Evolutionary conservation across 2,888 invertebrate genomes (phyloP).

Genomic region (Callyntrura guangdongensis): DNA sequence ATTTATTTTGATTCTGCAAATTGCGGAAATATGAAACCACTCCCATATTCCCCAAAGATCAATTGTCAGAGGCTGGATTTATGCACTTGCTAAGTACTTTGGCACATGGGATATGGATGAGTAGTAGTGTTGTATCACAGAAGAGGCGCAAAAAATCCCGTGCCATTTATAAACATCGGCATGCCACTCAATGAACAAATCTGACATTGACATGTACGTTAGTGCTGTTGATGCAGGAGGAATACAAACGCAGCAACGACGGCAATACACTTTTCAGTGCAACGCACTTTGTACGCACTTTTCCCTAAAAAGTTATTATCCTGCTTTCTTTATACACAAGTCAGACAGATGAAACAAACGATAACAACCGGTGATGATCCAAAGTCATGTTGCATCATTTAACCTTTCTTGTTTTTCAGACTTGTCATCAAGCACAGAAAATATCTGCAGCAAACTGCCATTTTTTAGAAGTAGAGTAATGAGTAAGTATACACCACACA

Average conservation of each 20-base stretch:
- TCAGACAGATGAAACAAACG: conserved; percentile 28
- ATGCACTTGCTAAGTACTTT: conserved; percentile 56
- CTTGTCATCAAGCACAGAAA: conserved; percentile 59
- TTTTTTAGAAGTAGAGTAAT: not conserved
- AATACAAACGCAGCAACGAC: not conserved
- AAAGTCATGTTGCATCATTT: conserved; percentile 68
- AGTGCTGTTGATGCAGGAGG: not conserved
- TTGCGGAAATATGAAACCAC: conserved; percentile 65
- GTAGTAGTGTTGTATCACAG: not conserved
- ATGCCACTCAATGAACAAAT: conserved; percentile 59
- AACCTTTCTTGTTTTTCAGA: conserved; percentile 52
- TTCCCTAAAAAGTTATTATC: conserved; percentile 19
- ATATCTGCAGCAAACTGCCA: not conserved
- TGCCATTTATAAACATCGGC: conserved; percentile 74
- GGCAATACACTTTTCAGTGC: not conserved
- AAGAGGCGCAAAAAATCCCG: conserved; percentile 49
- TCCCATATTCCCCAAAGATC: conserved; percentile 51
- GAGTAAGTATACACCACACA: not conserved
- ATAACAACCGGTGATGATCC: conserved; percentile 69
- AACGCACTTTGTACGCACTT: conserved; percentile 3
- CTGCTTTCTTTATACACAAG: not conserved
- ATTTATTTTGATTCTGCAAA: conserved; percentile 58
- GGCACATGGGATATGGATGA: conserved; percentile 46
- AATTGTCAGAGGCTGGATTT: conserved; percentile 51
- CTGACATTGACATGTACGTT: conserved; percentile 72